Conservation (phyloP, 2,113 vertebrate species). For the Leptosomus discolor region DNA sequence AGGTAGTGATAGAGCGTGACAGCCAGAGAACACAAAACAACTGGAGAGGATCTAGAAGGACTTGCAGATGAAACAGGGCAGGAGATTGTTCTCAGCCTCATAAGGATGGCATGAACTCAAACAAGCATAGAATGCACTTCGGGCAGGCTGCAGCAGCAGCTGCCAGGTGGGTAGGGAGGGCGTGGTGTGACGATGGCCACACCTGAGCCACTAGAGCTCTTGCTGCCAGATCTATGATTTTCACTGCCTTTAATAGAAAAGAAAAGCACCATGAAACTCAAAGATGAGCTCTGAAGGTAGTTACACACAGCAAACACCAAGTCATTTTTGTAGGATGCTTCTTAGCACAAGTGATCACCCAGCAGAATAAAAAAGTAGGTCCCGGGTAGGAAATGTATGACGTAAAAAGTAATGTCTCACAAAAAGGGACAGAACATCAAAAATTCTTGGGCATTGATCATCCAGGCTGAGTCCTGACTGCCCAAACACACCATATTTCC, state of each 20-base stretch:
- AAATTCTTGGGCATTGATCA: neutral
- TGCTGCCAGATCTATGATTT: neutral
- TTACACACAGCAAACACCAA: neutral
- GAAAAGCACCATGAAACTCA: neutral
- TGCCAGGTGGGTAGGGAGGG: neutral
- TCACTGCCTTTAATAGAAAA: neutral
- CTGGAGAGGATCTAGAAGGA: neutral
- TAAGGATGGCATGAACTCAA: neutral
- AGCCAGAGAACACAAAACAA: neutral
- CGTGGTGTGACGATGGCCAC: rapidly evolving
- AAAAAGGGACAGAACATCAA: neutral
- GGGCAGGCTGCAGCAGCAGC: neutral
- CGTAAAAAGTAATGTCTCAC: neutral
- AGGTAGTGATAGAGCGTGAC: neutral
- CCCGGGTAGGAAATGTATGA: neutral
- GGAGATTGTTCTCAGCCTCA: neutral
- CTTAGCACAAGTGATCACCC: neutral
- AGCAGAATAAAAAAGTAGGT: neutral
- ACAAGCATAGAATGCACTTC: neutral
- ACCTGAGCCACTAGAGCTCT: neutral
- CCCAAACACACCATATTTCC: neutral
- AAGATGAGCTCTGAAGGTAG: neutral
- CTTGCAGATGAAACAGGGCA: neutral
- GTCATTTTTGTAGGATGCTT: neutral
- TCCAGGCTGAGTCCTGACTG: neutral